Evolutionary conservation across 2,797 vertebrate species (phyloP), one percentile per base, ranked within the genome.

Genomic region (Micropoecilia bifurca): DNA sequence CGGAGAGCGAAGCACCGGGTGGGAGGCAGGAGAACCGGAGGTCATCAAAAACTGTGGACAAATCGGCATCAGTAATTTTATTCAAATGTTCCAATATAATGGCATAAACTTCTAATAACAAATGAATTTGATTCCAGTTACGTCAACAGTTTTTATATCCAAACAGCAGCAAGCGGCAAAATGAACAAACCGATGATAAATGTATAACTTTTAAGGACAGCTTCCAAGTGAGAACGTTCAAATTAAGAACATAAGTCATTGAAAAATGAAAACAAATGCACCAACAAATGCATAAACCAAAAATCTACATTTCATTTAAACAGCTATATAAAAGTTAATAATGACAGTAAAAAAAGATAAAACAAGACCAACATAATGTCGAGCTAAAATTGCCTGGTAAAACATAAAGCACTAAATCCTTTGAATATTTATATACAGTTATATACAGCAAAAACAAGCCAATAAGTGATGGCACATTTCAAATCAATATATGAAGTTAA

Each of bases 1-100:
- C 76, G 97, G 96, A 6, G 98, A 97, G 88, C 97, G 96, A 93
- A 98, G 96, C 83, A 96, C 95, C 83, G 96, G 91, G 92, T 97
- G 97, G 7, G 97, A 94, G 0, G 97, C 93, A 82, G 96, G 95
- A 0, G 97, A 95, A 86, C 97, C 96, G 88, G 97, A 95, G 87
- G 95, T 94, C 97, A 98, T 97, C 93, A 99, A 94, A 91, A 99
- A 97, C 98, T 99, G 85, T 50, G 53, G 57, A 81, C 47, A 76
- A 28, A 84, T 73, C 22, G 10, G 9, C 0, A 28, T 50, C 36
- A 74, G 75, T 3, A 30, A 71, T 7, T 43, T 46, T n/a, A 43
- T 69, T 6, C 12, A 43, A 41, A 13, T 43, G 25, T 41, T 16
- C 12, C 13, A n/a, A 68, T n/a, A 6, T n/a, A 13, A 43, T 43